Percentiles rank a stretch among this genome's conserved stretches.
These are phyloP conservation scores for Ornithoptera priamus DNA, from an alignment of 2,888 invertebrate species.

Conservation along the genomic window DNA sequence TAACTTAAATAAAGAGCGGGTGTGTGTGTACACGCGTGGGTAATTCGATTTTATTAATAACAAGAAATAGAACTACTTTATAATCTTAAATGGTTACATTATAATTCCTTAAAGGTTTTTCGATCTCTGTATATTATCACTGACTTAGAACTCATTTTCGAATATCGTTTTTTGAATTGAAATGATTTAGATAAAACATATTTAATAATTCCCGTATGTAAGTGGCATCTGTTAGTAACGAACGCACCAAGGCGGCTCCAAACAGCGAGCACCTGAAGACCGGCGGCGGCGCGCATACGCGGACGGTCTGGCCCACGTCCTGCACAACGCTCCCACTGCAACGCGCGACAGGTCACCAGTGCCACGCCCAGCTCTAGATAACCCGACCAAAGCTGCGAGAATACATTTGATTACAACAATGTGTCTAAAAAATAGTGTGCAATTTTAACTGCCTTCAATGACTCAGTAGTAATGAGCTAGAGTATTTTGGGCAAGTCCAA, in stretches of 20 bases:
- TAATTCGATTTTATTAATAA: too few relatives aligned
- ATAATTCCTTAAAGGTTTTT: too few relatives aligned
- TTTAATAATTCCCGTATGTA: too few relatives aligned
- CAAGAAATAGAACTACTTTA: too few relatives aligned
- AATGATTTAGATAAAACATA: too few relatives aligned
- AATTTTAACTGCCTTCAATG: not conserved
- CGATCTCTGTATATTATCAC: too few relatives aligned
- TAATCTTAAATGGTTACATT: too few relatives aligned
- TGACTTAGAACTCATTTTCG: too few relatives aligned
- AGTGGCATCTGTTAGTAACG: not conserved
- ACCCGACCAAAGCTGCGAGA: conserved; percentile 75
- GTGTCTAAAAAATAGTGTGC: not conserved
- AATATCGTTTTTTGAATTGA: too few relatives aligned
- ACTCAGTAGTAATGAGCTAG: not conserved
- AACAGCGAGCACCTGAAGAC: conserved; percentile 93
- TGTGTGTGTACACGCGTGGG: too few relatives aligned
- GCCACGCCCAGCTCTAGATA: conserved; percentile 74
- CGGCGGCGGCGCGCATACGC: conserved; percentile 96
- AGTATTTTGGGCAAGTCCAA: too few relatives aligned
- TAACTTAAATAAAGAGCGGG: too few relatives aligned
- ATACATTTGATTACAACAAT: not conserved
- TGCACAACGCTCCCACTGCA: conserved; percentile 68
- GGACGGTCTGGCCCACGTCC: conserved; percentile 67
- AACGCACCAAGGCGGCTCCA: conserved; percentile 90
- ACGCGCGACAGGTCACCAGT: conserved; percentile 63